Evolutionary conservation across 2,888 invertebrate genomes (phyloP).

Genomic region (Andricus curvator): DNA sequence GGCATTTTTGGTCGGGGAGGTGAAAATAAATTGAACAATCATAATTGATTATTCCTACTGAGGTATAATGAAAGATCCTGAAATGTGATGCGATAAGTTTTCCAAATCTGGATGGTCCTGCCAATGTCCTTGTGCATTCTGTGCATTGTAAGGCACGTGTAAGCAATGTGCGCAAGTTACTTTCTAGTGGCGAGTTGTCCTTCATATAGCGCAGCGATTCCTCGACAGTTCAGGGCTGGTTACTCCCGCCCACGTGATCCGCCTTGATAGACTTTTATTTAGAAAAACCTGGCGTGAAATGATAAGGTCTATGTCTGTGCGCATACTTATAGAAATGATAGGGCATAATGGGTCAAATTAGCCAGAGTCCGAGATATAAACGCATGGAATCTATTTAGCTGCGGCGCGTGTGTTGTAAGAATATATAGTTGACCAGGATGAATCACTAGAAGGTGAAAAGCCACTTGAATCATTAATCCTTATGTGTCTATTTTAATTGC

Average conservation of each 20-base stretch:
- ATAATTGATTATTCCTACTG: background rate
- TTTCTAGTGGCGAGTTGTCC: slow-evolving; percentile 61
- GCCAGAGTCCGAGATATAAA: background rate
- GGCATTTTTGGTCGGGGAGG: no score
- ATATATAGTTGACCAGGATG: background rate
- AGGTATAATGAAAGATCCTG: background rate
- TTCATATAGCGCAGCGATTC: slow-evolving; percentile 67
- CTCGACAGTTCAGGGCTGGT: slow-evolving; percentile 68
- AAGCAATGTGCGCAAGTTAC: slow-evolving; percentile 58
- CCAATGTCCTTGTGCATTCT: slow-evolving; percentile 36
- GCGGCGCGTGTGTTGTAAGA: background rate
- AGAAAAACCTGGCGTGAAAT: background rate
- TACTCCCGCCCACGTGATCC: slow-evolving; percentile 45
- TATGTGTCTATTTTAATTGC: slow-evolving; percentile 28
- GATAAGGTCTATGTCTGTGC: background rate
- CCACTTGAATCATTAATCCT: slow-evolving; percentile 25
- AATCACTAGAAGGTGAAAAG: slow-evolving; percentile 31
- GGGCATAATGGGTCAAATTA: background rate
- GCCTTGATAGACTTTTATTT: slow-evolving; percentile 43
- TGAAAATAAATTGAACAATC: background rate
- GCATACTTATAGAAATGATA: slow-evolving; percentile 5
- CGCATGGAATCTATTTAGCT: background rate
- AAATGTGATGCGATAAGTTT: background rate
- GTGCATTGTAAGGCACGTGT: slow-evolving; percentile 44
- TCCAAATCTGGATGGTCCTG: slow-evolving; percentile 37